Base-by-base conservation (phyloP, 2,113 vertebrate genomes). In the Menura novaehollandiae region DNA sequence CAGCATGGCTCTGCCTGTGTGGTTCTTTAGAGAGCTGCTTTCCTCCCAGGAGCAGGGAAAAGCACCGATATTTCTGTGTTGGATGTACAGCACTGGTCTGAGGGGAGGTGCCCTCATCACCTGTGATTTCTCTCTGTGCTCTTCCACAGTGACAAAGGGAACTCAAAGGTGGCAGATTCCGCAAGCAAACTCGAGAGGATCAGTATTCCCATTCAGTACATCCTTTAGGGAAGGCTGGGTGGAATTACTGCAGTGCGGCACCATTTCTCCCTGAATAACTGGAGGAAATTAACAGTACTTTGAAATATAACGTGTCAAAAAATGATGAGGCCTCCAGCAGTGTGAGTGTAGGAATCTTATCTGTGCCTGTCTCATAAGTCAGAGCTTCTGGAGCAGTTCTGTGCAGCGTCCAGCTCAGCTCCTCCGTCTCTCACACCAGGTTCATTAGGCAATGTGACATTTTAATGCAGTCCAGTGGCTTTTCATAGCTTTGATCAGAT, bases 351-450 rank as follows among this genome's bases (percentile, higher is more conserved):
- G 63, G 71, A 28, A n/a, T 66, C 68, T 72, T 64, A 32, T 41
- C 46, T 37, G 19, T 52, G 58, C 53, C 46, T 64, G 60, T 64
- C 52, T 77, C 58, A 1, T 82, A 63, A 89, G 53, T 67, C 76
- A 89, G 80, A 84, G 68, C 47, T 91, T 71, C 64, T 84, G 80
- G 80, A 76, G 30, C 73, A 63, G 43, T 53, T 64, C 49, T 39
- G 55, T 67, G 73, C 56, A 22, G 75, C 13, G 22, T 30, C 86
- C 79, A 56, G 63, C 67, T 58, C 92, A 39, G 60, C 52, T 81
- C 77, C 81, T 77, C 47, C 4, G 63, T 62, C 35, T 92, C 59
- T 71, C 22, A 2, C 73, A 15, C 37, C 62, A 10, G 46, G 63
- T 55, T 87, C 35, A 13, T 89, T 67, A 91, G 35, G 30, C 46